A percentile compares a stretch with the other conserved stretches of the same genome.
phyloP scores from a whole-genome alignment of 2,113 vertebrate genomes.

The Siniperca chuatsi region DNA sequence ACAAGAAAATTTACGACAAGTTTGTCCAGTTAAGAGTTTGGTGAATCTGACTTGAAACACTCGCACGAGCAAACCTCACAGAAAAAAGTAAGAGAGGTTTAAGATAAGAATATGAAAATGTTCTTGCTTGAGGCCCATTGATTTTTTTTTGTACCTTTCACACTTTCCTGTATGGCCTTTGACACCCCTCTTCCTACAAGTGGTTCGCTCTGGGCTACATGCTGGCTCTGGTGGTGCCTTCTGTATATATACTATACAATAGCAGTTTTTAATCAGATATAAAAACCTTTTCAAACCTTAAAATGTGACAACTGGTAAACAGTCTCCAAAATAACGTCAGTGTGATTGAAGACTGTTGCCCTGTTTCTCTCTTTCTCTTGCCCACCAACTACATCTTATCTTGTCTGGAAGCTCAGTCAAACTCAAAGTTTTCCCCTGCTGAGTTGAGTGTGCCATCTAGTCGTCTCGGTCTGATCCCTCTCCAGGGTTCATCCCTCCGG shows the following conservation, averaged over 20 bases:
- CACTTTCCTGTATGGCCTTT: neutral
- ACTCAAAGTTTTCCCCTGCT: conserved; percentile 30
- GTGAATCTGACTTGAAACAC: neutral
- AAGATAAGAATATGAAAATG: neutral
- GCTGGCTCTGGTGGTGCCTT: neutral
- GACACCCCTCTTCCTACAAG: neutral
- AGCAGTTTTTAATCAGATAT: neutral
- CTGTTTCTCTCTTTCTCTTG: neutral
- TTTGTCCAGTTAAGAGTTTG: no score
- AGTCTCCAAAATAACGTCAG: neutral
- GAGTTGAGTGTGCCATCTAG: conserved; percentile 33
- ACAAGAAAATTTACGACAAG: neutral
- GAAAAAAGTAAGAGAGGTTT: neutral
- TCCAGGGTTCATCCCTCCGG: conserved; percentile 55
- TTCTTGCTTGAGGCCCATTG: neutral
- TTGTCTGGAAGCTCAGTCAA: conserved; percentile 32
- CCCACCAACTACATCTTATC: conserved; percentile 1
- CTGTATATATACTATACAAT: neutral
- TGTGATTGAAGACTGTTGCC: neutral
- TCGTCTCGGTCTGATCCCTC: conserved; percentile 47
- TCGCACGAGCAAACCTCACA: neutral
- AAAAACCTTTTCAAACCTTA: neutral
- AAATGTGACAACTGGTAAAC: neutral
- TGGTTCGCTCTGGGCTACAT: neutral
- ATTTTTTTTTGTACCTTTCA: neutral